Conservation (phyloP, 2,888 invertebrate genomes). For the Metallyticus violacea region DNA sequence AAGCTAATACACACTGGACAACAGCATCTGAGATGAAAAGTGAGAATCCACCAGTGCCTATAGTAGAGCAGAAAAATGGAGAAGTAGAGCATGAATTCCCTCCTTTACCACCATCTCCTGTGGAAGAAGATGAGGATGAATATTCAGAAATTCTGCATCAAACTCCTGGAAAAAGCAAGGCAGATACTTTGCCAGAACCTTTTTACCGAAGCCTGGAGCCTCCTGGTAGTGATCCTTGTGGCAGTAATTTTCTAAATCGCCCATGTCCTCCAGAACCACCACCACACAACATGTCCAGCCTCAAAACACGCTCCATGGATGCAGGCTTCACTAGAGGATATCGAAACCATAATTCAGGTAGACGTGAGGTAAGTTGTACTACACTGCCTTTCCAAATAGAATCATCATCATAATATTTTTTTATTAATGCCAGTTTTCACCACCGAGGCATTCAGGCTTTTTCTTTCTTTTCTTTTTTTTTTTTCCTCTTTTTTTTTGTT, state of each 20-base stretch:
- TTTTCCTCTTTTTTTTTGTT: too few relatives aligned
- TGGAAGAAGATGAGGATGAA: conserved; percentile 74
- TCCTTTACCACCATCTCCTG: conserved; percentile 79
- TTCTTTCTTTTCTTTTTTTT: too few relatives aligned
- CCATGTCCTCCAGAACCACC: conserved; percentile 65
- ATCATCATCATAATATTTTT: too few relatives aligned
- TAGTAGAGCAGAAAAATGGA: conserved; percentile 22
- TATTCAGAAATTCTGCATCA: conserved; percentile 63
- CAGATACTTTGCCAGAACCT: conserved; percentile 37
- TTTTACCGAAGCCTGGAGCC: conserved; percentile 38
- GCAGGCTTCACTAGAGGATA: conserved; percentile 63
- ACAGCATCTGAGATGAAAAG: conserved; percentile 36
- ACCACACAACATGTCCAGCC: conserved; percentile 60
- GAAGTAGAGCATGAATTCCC: conserved; percentile 55
- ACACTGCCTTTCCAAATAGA: too few relatives aligned
- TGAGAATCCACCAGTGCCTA: conserved; percentile 33
- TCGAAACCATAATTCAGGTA: conserved; percentile 42
- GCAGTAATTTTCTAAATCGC: neutral
- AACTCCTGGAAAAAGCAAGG: conserved; percentile 34
- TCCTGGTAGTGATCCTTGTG: conserved; percentile 36
- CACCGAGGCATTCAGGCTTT: too few relatives aligned
- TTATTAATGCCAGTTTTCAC: too few relatives aligned
- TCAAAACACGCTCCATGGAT: conserved; percentile 84
- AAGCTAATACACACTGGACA: conserved; percentile 36
- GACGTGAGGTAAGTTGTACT: conserved; percentile 46